Base-by-base conservation (phyloP, 2,888 invertebrate genomes). In the Acholoe squamosa region DNA sequence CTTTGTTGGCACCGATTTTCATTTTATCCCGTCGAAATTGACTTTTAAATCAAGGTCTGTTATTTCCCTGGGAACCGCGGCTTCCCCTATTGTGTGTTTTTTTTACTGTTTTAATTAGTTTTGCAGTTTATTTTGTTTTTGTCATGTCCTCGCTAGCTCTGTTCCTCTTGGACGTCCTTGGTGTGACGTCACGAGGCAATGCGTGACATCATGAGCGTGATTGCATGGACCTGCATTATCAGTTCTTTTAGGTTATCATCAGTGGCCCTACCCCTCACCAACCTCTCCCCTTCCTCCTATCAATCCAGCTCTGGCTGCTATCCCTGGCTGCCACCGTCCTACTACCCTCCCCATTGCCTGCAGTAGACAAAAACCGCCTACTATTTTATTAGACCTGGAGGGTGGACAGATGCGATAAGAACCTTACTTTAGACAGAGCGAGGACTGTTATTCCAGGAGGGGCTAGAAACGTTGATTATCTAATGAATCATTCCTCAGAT, bases 41-140 rank as follows among this genome's bases (percentile, higher is more conserved):
- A 71, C 71, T 71, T 71, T 28, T 71, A 71, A 71, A 71, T 71
- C 71, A 25, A 14, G 61, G 61, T n/a, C n/a, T 19, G 22, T 61
- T 61, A 61, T 61, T 61, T 61, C n/a, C 61, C 71, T 0, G 25
- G n/a, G 71, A 19, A 71, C 14, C 71, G 0, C 28, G 14, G 28
- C 31, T 25, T 16, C 3, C 71, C 71, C 28, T 71, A 14, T 25
- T 71, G 25, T 71, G 71, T 71, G 28, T 3, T 19, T 25, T 71
- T 71, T 71, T 71, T 71, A 3, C 61, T 61, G 71, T 28, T 71
- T 28, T 71, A 5, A 71, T 71, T 25, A 71, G 14, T 71, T 71
- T 71, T 0, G 71, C 25, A 67, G 14, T 67, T 67, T n/a, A n/a
- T n/a, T 25, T 67, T n/a, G n/a, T 43, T 25, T 71, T 71, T 71